Evolutionary conservation across 2,113 vertebrate genomes (phyloP), one percentile per base, ranked within the genome.

Genomic region (Albula glossodonta): DNA sequence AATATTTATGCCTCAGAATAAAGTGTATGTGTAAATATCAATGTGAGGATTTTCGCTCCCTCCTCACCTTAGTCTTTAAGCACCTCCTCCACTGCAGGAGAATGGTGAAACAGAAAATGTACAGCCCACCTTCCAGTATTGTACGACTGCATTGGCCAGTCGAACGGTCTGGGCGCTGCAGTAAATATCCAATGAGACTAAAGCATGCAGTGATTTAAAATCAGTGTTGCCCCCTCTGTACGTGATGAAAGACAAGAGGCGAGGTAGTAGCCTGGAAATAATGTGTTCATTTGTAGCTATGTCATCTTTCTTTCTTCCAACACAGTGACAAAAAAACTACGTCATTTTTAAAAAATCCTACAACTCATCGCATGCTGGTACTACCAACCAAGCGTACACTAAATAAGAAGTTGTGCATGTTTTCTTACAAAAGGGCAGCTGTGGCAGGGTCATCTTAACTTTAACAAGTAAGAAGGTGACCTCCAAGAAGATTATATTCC

Each of bases 51-150:
- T 93, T 92, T 90, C 87, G 87, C 82, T 87, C 85, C 86, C 83
- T 84, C 63, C 87, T 90, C 91, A 83, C 85, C 86, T 90, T 82
- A 86, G 81, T 90, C 88, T 89, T 93, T 87, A 89, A 82, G 86
- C 81, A 80, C 90, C 87, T 84, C 87, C 86, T 87, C 87, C 82
- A 84, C 83, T 85, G 57, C 83, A 87, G 85, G 78, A 84, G 82
- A 86, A 88, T 85, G 77, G 66, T 60, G 79, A 53, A 51, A 60
- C 63, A 81, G 51, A 83, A 90, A 77, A 78, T 91, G 93, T 56
- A 92, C 92, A 84, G 91, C 91, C 93, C 93, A 94, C 94, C 87
- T 93, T 89, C 90, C 92, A 96, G 93, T 95, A 95, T 94, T 90
- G 85, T 52, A 60, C 77, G 5, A 48, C 49, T 0, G 56, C 15